A percentile compares a stretch with the other conserved stretches of the same genome.
Conservation (phyloP, 2,888 invertebrate species). For the Philopedon plagiatum region DNA sequence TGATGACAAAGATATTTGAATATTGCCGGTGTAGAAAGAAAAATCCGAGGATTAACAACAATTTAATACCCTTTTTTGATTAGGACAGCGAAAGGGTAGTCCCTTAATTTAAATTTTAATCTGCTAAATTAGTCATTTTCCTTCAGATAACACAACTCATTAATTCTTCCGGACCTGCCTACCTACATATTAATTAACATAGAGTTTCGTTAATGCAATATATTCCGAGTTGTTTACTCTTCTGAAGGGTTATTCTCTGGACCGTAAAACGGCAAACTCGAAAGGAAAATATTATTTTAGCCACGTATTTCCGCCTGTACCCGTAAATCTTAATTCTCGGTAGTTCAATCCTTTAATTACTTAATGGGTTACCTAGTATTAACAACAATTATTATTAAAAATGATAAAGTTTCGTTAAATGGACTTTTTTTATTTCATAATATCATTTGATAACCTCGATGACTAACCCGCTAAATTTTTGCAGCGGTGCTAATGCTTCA, state of each 20-base stretch:
- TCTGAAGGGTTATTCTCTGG: neutral
- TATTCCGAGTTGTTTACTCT: constrained; percentile 7
- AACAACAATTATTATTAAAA: too few species aligned
- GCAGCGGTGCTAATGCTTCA: too few species aligned
- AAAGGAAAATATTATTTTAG: constrained; percentile 11
- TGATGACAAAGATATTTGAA: too few species aligned
- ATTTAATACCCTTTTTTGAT: neutral
- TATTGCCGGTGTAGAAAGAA: neutral
- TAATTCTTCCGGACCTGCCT: constrained; percentile 8
- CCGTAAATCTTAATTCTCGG: neutral
- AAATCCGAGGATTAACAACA: neutral
- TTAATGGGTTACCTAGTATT: too few species aligned
- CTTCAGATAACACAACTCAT: constrained; percentile 15
- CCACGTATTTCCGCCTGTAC: neutral
- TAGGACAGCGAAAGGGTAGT: constrained; percentile 3
- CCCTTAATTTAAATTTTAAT: constrained; percentile 17
- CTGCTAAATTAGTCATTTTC: constrained; percentile 8
- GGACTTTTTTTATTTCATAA: too few species aligned
- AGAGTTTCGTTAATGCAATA: constrained; percentile 10
- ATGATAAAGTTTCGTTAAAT: too few species aligned
- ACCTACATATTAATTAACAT: constrained; percentile 15
- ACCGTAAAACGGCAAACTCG: neutral
- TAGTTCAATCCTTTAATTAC: neutral
- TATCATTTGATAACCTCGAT: too few species aligned
- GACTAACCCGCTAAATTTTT: too few species aligned